phyloP scores from a whole-genome alignment of 2,797 vertebrate genomes.

The Spea hammondii region DNA sequence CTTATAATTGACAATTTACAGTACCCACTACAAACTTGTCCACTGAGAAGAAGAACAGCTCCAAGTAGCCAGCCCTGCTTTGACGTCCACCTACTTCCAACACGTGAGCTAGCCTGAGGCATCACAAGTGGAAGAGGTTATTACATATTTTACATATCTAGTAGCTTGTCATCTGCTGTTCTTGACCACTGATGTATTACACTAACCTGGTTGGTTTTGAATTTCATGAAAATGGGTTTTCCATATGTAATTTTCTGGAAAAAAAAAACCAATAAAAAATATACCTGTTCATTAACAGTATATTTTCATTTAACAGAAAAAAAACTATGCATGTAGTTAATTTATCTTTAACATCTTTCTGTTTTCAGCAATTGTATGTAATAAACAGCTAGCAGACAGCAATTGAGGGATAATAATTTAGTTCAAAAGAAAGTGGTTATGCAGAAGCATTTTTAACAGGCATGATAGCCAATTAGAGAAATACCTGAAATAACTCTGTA shows the following conservation, averaged over 20 bases:
- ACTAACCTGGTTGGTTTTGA: slow-evolving; percentile 1
- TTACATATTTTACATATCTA: too few relatives aligned
- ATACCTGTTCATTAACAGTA: slow-evolving; percentile 12
- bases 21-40: too few relatives aligned
- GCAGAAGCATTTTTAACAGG: slow-evolving; percentile 70
- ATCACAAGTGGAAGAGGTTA: too few relatives aligned
- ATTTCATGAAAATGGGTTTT: slow-evolving; percentile 31
- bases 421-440: slow-evolving; percentile 64
- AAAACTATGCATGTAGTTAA: slow-evolving; percentile 58
- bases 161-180: background rate
- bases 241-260: background rate
- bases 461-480: slow-evolving; percentile 71
- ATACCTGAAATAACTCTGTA: slow-evolving; percentile 67
- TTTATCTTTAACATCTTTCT: slow-evolving; percentile 29
- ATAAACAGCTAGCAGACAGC: slow-evolving; percentile 35
- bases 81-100: too few relatives aligned
- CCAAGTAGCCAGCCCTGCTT: too few relatives aligned
- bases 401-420: slow-evolving; percentile 61
- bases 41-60: too few relatives aligned
- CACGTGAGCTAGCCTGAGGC: too few relatives aligned
- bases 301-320: slow-evolving; percentile 40
- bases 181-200: slow-evolving; percentile 21
- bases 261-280: background rate
- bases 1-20: too few relatives aligned
- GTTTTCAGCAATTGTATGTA: slow-evolving; percentile 33